Conservation (phyloP, 2,113 vertebrate genomes). For the Phalacrocorax brasilianus region DNA sequence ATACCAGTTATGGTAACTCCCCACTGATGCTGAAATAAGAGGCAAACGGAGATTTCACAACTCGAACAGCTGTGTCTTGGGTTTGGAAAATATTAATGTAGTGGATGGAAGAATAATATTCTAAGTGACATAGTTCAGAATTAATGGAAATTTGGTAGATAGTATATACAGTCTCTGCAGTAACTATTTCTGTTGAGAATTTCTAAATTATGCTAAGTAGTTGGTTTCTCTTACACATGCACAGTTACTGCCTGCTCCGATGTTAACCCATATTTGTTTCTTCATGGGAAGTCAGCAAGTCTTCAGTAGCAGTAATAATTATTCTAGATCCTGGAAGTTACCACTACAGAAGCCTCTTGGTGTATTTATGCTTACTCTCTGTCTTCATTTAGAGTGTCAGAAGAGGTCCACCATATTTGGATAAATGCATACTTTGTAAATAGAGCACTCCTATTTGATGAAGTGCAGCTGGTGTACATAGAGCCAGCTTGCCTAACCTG, state of each 20-base stretch:
- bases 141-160: not conserved
- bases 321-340: not conserved
- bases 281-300: not conserved
- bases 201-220: not conserved
- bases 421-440: not conserved
- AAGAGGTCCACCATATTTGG: not conserved
- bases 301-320: not conserved
- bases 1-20: not conserved
- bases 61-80: not conserved
- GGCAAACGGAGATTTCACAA: not conserved
- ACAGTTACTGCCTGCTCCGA: not conserved
- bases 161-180: not conserved
- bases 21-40: not conserved
- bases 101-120: not conserved
- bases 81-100: not conserved
- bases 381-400: not conserved
- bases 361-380: not conserved
- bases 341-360: not conserved
- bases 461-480: not conserved
- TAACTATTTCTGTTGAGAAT: not conserved
- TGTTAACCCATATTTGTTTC: not conserved
- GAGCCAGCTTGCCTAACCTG: not conserved
- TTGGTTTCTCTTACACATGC: not conserved
- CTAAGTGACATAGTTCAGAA: not conserved
- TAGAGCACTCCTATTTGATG: not conserved